Evolutionary conservation across 2,113 vertebrate genomes (phyloP).

Genomic region (human): GRCh38 chr17:10479501-10480000

Average conservation of each 20-base stretch:
- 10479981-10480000: background rate
- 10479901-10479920: background rate
- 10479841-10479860: background rate
- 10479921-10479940: no score
- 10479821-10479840: background rate
- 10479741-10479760: background rate
- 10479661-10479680: background rate
- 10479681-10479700: background rate
- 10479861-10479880: background rate
- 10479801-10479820: background rate
- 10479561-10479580: background rate
- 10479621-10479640: background rate
- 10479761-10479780: background rate
- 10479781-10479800: background rate
- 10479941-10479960: no score
- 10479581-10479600: background rate
- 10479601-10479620: background rate
- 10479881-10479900: background rate
- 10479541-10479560: background rate
- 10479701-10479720: background rate
- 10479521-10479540: background rate
- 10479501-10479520: background rate
- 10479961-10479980: background rate
- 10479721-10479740: background rate
- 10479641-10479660: background rate